Evolutionary conservation across 1,140 invertebrate species (phyloP).

Genomic region (Nixonia krombeini): DNA sequence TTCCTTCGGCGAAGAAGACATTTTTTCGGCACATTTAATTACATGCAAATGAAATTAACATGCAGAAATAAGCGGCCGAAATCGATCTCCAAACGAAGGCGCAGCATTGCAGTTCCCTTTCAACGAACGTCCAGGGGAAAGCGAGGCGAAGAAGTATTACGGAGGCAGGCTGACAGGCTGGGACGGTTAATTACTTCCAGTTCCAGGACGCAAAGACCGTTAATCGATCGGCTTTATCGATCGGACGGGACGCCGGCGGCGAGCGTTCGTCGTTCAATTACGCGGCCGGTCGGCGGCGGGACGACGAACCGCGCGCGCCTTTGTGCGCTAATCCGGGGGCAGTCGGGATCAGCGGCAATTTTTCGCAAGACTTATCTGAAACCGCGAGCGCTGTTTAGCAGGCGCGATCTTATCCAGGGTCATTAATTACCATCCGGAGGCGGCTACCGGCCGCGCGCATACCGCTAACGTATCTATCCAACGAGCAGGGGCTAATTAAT

Average conservation of each 20-base stretch:
- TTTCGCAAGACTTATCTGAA: conserved; percentile 12
- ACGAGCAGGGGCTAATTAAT: conserved; percentile 58
- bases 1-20: no score
- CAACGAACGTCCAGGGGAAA: no score
- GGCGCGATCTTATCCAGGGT: conserved; percentile 45
- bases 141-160: no score
- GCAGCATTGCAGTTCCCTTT: no score
- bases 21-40: no score
- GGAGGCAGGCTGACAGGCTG: no score
- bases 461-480: conserved; percentile 54
- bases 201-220: neutral
- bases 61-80: no score
- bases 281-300: no score
- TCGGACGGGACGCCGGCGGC: neutral
- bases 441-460: conserved; percentile 36
- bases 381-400: conserved; percentile 31
- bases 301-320: neutral
- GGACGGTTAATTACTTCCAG: conserved; percentile 1
- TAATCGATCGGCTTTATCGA: neutral
- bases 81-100: no score
- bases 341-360: neutral
- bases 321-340: neutral
- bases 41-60: no score
- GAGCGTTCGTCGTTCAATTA: conserved; percentile 4
- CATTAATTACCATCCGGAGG: conserved; percentile 48